Percentiles rank a stretch among this genome's conserved stretches.
Evolutionary conservation across 1,140 invertebrate genomes (phyloP).

Genomic region (Drosophila mojavensis): DNA sequence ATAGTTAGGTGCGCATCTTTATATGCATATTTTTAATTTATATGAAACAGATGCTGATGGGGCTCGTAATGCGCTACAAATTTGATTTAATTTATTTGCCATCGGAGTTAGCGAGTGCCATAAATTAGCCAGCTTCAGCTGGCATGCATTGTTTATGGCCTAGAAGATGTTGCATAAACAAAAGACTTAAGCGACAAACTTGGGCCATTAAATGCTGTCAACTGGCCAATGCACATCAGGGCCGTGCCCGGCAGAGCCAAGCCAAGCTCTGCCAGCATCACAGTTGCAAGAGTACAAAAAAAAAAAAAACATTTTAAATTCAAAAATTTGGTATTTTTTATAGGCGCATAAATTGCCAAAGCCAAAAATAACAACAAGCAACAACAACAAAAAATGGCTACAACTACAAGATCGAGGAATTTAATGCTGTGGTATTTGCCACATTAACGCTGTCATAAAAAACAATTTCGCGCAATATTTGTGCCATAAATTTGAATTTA

Average conservation of each 20-base stretch:
- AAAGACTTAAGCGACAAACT: conserved; percentile 66
- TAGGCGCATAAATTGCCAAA: conserved; percentile 62
- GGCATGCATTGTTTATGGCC: conserved; percentile 48
- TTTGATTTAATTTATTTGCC: conserved; percentile 50
- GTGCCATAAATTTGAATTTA: conserved; percentile 63
- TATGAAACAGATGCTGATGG: conserved; percentile 32
- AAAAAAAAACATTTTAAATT: background rate
- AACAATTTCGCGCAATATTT: conserved; percentile 63
- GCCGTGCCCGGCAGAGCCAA: conserved; percentile 12
- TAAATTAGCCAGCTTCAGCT: conserved; percentile 51
- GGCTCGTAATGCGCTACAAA: conserved; percentile 21
- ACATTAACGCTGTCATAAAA: conserved; percentile 68
- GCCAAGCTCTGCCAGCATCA: too few species aligned
- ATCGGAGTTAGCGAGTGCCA: conserved; percentile 22
- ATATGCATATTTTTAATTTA: conserved; percentile 39
- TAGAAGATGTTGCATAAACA: conserved; percentile 63
- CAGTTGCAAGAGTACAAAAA: conserved; percentile 30
- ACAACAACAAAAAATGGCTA: conserved; percentile 9
- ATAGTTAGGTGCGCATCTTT: conserved; percentile 22
- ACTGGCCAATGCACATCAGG: conserved; percentile 54
- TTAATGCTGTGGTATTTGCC: conserved; percentile 56
- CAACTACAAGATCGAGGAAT: conserved; percentile 31
- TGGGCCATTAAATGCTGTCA: conserved; percentile 39
- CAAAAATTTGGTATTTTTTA: conserved; percentile 52
- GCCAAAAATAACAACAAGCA: conserved; percentile 4